Base-by-base conservation (phyloP, 2,797 vertebrate genomes). In the Pipistrellus pygmaeus region DNA sequence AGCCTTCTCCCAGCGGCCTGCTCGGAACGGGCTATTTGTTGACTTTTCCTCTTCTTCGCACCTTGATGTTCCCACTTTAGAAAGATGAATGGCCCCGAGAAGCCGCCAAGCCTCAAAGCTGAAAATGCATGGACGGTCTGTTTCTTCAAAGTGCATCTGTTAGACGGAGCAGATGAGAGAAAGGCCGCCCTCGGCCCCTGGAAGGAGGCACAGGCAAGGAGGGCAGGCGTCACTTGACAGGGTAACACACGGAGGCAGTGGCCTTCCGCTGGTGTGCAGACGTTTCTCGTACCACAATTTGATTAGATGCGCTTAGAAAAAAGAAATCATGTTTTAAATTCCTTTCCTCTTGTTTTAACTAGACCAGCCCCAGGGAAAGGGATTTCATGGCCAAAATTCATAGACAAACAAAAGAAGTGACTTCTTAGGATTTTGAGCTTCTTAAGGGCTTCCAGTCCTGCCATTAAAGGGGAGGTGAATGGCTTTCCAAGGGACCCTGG, bases 71-170 rank as follows among this genome's bases (percentile, higher is more conserved):
- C 51, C 85, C 44, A 66, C 89, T 96, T 94, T 9, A 81, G 87
- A 84, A 73, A 91, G 94, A 95, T 44, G 88, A 92, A 94, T 85
- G 81, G 96, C 93, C 60, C 51, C 44, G 60, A n/a, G 81, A 91
- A 71, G 91, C 87, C 75, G 27, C 91, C 80, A n/a, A 69, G 53
- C 38, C 85, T 5, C 0, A 0, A 38, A 91, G 86, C 81, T 85
- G 27, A 0, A 0, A n/a, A 46, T 55, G 92, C 95, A 76, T 66
- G 92, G 97, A 44, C 18, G 60, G 62, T 84, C 76, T 97, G 95
- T 97, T 96, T 95, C 94, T 78, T 90, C 38, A n/a, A 1, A 55
- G 53, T 0, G 6, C 80, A 66, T 93, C 96, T 17, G 60, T 0
- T 17, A 89, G 80, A 88, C 48, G 78, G 1, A 38, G 82, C 10